phyloP scores from a whole-genome alignment of 2,797 vertebrate species.

The Uromys caudimaculatus region DNA sequence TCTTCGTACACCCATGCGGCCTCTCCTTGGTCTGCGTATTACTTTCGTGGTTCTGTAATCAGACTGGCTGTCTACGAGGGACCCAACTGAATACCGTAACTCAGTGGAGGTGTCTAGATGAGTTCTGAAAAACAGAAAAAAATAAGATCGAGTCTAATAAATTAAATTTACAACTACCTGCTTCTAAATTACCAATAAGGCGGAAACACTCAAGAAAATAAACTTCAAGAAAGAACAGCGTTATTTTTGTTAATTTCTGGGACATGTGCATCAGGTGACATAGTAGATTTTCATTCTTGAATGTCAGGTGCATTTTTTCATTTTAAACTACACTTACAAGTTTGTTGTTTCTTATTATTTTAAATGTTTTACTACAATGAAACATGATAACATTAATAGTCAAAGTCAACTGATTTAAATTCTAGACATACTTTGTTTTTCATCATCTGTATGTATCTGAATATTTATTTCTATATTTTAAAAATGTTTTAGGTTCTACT shows the following conservation, averaged over 20 bases:
- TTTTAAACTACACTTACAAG: background rate
- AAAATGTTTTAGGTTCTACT: background rate
- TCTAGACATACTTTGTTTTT: background rate
- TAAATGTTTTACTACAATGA: background rate
- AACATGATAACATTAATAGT: background rate
- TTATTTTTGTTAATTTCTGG: background rate
- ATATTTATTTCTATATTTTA: conserved; percentile 10
- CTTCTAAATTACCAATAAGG: background rate
- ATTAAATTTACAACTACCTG: background rate
- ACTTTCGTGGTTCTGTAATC: conserved; percentile 98
- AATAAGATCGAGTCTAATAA: background rate
- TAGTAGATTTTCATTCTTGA: background rate
- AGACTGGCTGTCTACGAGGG: conserved; percentile 95
- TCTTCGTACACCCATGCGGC: conserved; percentile 92
- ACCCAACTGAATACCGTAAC: conserved; percentile 95
- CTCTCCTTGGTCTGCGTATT: conserved; percentile 94
- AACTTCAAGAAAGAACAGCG: background rate
- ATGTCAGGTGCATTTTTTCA: background rate
- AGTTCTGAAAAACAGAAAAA: conserved; percentile 88
- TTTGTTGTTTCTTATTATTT: background rate
- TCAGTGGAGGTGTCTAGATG: conserved; percentile 96
- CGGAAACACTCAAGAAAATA: background rate
- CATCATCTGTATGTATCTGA: background rate
- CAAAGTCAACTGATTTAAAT: background rate
- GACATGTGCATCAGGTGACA: too few species aligned